Percentiles rank a stretch among this genome's conserved stretches.
phyloP scores from a whole-genome alignment of 2,797 vertebrate genomes.

The Anas bernieri region DNA sequence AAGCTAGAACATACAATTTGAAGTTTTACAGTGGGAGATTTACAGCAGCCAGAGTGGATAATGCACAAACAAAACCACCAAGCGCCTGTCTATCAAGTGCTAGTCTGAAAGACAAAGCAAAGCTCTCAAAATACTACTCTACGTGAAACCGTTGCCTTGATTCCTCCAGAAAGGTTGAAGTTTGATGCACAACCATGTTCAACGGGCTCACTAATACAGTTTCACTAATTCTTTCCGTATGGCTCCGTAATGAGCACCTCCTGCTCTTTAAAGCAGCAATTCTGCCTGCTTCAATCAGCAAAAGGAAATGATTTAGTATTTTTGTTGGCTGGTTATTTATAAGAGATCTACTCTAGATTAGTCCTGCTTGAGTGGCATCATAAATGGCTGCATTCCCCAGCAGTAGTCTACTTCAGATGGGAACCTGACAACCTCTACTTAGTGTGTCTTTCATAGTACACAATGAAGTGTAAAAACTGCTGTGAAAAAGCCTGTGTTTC shows the following conservation, averaged over 20 bases:
- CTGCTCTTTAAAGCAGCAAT: conserved; percentile 64
- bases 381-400: conserved; percentile 82
- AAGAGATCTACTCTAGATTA: conserved; percentile 84
- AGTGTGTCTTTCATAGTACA: conserved; percentile 81
- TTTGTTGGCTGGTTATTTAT: conserved; percentile 79
- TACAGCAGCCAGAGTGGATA: not conserved
- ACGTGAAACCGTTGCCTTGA: not conserved
- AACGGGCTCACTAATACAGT: conserved; percentile 36
- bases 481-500: conserved; percentile 80
- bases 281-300: conserved; percentile 67
- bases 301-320: conserved; percentile 71
- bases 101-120: not conserved
- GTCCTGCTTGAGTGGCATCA: conserved; percentile 83
- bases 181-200: conserved; percentile 1
- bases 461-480: conserved; percentile 85
- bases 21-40: conserved; percentile 2
- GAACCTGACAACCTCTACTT: conserved; percentile 85
- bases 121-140: not conserved
- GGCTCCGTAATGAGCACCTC: conserved; percentile 66
- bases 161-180: not conserved
- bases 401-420: conserved; percentile 79
- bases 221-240: conserved; percentile 56
- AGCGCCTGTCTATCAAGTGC: not conserved
- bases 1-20: not conserved
- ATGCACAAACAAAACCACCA: not conserved